These are phyloP conservation scores for Beroe ovata DNA, from an alignment of 37 sponge, comb jelly and placozoan species.

Conservation along the genomic window DNA sequence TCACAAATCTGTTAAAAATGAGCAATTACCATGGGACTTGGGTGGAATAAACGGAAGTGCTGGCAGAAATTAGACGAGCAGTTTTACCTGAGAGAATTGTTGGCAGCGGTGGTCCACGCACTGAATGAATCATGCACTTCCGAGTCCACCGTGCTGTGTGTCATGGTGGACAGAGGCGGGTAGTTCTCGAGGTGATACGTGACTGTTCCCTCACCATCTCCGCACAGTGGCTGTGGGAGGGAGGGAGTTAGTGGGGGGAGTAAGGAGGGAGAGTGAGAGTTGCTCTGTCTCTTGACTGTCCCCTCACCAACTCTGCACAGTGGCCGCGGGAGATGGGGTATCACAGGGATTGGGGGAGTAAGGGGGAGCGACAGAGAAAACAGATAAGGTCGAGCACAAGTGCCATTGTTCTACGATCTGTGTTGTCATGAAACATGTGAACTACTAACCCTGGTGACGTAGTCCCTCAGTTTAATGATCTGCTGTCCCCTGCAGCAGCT, in stretches of 20 bases:
- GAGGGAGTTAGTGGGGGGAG: too few relatives aligned
- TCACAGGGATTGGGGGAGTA: too few relatives aligned
- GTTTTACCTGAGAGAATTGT: slow-evolving; percentile 9
- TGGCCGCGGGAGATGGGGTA: background rate
- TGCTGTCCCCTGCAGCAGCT: background rate
- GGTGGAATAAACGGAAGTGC: too few relatives aligned
- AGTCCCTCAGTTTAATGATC: background rate
- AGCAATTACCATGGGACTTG: too few relatives aligned
- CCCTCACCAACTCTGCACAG: slow-evolving; percentile 42
- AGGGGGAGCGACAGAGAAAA: background rate
- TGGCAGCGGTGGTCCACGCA: slow-evolving; percentile 32
- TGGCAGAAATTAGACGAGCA: too few relatives aligned
- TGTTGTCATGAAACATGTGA: too few relatives aligned
- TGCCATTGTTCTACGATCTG: too few relatives aligned
- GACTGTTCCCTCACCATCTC: background rate
- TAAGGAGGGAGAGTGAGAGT: slow-evolving; percentile 12
- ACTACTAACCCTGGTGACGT: background rate
- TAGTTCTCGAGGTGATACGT: slow-evolving; percentile 26
- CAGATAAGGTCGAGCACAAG: too few relatives aligned
- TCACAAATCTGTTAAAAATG: slow-evolving; percentile 12
- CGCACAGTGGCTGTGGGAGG: slow-evolving; percentile 39
- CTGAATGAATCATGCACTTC: background rate
- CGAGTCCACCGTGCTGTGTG: background rate
- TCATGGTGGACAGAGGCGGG: slow-evolving; percentile 4
- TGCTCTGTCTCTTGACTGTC: background rate